phyloP scores from a whole-genome alignment of 2,888 invertebrate species.

The Nephrocerus scutellatus region DNA sequence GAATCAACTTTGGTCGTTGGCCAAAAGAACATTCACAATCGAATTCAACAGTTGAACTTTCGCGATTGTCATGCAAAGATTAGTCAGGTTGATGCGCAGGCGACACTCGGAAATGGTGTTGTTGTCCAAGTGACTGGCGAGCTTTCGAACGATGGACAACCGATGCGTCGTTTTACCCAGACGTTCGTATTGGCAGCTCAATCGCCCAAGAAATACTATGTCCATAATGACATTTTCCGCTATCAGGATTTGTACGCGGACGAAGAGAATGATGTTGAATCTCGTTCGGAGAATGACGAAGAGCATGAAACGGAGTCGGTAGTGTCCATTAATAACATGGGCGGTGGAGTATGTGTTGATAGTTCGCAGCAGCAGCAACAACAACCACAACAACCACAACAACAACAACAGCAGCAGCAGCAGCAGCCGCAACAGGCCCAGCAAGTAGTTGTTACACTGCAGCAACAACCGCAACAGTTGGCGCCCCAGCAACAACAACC shows the following conservation, averaged over 20 bases:
- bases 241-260: slow-evolving; percentile 77
- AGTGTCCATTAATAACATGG: slow-evolving; percentile 13
- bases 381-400: slow-evolving; percentile 18
- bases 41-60: slow-evolving; percentile 91
- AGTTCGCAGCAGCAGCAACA: slow-evolving; percentile 26
- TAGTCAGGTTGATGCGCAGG: slow-evolving; percentile 91
- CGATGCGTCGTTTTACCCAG: slow-evolving; percentile 96
- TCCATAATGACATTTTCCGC: slow-evolving; percentile 97
- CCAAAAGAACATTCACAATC: slow-evolving; percentile 91
- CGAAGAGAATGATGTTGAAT: slow-evolving; percentile 51
- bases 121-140: slow-evolving; percentile 98
- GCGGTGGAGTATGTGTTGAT: slow-evolving; percentile 12
- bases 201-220: slow-evolving; percentile 96
- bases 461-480: slow-evolving; percentile 27
- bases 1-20: slow-evolving; percentile 80
- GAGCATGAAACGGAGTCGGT: slow-evolving; percentile 34
- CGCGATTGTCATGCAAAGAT: slow-evolving; percentile 97
- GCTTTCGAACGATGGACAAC: slow-evolving; percentile 90
- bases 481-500: slow-evolving; percentile 22
- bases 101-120: slow-evolving; percentile 87
- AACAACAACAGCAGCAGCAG: slow-evolving; percentile 23
- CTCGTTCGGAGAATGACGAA: slow-evolving; percentile 46
- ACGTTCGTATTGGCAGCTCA: slow-evolving; percentile 94
- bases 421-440: slow-evolving; percentile 26
- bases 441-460: slow-evolving; percentile 20